A percentile compares a stretch with the other conserved stretches of the same genome.
These are phyloP conservation scores for Romanogobio albipinnatus DNA, from an alignment of 2,113 vertebrate species.

Conservation along the genomic window DNA sequence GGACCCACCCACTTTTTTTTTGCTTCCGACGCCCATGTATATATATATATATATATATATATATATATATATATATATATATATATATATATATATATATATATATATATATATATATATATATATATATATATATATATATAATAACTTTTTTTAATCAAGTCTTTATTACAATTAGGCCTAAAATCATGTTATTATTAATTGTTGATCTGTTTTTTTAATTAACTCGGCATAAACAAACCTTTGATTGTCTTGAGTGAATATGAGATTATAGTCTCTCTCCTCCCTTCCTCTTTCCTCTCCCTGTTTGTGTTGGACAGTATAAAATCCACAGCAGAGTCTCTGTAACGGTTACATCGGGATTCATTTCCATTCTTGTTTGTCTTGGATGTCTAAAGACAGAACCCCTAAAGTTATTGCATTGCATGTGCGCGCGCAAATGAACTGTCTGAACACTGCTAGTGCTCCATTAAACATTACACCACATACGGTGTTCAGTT, in stretches of 20 bases:
- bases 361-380: slow-evolving; percentile 1
- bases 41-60: too few relatives aligned
- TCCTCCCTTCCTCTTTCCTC: background rate
- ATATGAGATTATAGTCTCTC: background rate
- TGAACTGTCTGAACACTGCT: background rate
- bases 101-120: too few relatives aligned
- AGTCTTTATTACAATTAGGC: background rate
- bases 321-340: slow-evolving; percentile 2
- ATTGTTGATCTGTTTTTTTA: background rate
- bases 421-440: background rate
- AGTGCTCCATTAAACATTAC: slow-evolving; percentile 1
- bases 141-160: too few relatives aligned
- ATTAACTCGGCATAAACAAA: background rate
- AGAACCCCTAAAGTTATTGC: background rate
- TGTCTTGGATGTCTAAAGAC: background rate
- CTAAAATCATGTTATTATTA: background rate
- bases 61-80: too few relatives aligned
- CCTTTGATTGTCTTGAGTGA: slow-evolving; percentile 12
- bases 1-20: too few relatives aligned
- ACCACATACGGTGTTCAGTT: slow-evolving; percentile 8
- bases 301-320: background rate
- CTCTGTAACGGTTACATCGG: background rate
- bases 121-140: too few relatives aligned
- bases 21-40: too few relatives aligned
- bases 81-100: too few relatives aligned